phyloP scores from a whole-genome alignment of 2,113 vertebrate genomes.

The Alouatta palliata region DNA sequence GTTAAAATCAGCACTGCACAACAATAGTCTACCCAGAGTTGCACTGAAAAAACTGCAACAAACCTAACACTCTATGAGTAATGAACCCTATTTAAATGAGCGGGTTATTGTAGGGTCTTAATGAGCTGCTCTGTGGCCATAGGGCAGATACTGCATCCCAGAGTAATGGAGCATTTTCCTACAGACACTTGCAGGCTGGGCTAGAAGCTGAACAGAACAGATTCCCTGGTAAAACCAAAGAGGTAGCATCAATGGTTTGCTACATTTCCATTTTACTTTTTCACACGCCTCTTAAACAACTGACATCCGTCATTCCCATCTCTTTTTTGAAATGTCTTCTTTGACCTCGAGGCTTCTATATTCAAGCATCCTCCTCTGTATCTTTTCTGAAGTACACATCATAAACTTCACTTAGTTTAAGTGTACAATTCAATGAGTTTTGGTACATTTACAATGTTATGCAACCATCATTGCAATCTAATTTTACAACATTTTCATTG shows the following conservation, averaged over 20 bases:
- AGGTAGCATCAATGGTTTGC: not conserved
- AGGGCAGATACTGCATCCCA: not conserved
- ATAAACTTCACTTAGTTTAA: not conserved
- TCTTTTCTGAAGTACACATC: not conserved
- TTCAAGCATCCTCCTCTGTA: not conserved
- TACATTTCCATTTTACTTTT: not conserved
- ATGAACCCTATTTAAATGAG: conserved; percentile 5
- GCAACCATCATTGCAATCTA: not conserved
- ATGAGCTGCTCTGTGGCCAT: not conserved
- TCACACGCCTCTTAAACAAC: not conserved
- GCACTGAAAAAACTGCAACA: conserved; percentile 20
- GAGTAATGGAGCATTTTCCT: not conserved
- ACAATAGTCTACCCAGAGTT: conserved; percentile 65
- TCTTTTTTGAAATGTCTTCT: not conserved
- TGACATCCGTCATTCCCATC: not conserved
- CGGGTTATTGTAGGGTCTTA: not conserved
- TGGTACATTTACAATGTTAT: not conserved
- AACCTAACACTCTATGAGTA: not conserved
- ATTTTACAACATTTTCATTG: not conserved
- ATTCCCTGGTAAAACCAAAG: not conserved
- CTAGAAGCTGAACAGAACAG: not conserved
- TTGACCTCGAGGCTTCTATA: not conserved
- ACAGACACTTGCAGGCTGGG: not conserved
- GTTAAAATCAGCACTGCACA: conserved; percentile 67
- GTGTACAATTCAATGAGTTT: not conserved